These are phyloP conservation scores for Agapornis canus DNA, from an alignment of 2,797 vertebrate genomes.

Conservation along the genomic window DNA sequence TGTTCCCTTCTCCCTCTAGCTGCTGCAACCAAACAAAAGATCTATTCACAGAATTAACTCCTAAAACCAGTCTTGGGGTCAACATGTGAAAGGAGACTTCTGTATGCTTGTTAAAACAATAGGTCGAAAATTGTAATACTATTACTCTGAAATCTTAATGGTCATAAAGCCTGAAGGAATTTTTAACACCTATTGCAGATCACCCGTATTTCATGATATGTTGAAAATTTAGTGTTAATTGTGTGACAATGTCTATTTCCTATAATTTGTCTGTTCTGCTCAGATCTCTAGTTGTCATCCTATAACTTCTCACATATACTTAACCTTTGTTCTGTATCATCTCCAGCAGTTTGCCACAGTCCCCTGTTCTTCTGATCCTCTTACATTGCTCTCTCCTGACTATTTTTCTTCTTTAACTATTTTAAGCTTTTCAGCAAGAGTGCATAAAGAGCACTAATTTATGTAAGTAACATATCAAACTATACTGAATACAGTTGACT, in stretches of 20 bases:
- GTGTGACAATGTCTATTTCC: background rate
- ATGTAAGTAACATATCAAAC: background rate
- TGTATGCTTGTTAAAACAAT: background rate
- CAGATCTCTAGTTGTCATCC: background rate
- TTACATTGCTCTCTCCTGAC: background rate
- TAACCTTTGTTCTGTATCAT: background rate
- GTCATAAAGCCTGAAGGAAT: background rate
- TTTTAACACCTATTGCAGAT: background rate
- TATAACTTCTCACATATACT: background rate
- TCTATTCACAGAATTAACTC: background rate
- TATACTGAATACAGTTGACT: background rate
- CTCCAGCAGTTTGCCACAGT: background rate
- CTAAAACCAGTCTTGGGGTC: background rate
- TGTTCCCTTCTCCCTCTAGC: background rate
- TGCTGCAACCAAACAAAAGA: background rate
- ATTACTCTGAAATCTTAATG: background rate
- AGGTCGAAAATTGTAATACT: background rate
- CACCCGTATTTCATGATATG: fast-evolving
- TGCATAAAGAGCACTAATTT: background rate
- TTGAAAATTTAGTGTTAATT: background rate
- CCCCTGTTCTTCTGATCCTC: background rate
- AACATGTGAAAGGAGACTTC: background rate
- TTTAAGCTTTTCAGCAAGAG: background rate
- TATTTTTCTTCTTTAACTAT: background rate
- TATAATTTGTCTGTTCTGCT: background rate